These are phyloP conservation scores for Siniperca knerii DNA, from an alignment of 2,113 vertebrate genomes.

Conservation along the genomic window DNA sequence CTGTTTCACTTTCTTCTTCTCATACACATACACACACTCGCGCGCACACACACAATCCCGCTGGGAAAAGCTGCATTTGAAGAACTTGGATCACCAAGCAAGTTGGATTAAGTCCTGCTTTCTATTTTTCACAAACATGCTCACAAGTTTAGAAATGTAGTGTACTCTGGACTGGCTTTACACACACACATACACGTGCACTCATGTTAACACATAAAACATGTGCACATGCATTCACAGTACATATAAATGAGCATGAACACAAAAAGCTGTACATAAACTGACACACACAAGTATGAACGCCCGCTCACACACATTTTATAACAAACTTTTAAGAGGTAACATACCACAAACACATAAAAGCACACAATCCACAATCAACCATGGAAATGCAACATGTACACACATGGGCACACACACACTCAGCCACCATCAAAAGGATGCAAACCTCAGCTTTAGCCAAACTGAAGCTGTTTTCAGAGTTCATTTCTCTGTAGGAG, in stretches of 20 bases:
- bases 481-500: slow-evolving; percentile 56
- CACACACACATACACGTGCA: background rate
- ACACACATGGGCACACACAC: background rate
- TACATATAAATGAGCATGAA: background rate
- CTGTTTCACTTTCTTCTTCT: background rate
- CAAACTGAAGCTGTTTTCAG: slow-evolving; percentile 37
- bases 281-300: background rate
- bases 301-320: slow-evolving; percentile 35
- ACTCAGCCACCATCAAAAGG: slow-evolving; percentile 40
- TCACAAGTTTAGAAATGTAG: slow-evolving; percentile 11
- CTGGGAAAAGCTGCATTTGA: slow-evolving; percentile 1
- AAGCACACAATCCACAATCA: slow-evolving; percentile 25
- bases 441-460: slow-evolving; percentile 49
- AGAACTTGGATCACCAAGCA: slow-evolving; percentile 4
- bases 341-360: slow-evolving; percentile 68
- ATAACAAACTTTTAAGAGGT: slow-evolving; percentile 67
- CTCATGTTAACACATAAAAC: background rate
- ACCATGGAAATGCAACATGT: slow-evolving; percentile 6
- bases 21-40: background rate
- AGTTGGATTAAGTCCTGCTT: slow-evolving; percentile 25
- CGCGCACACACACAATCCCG: background rate
- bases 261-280: slow-evolving; percentile 15
- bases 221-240: background rate
- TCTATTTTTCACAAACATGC: slow-evolving; percentile 23
- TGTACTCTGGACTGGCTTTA: background rate